A percentile compares a stretch with the other conserved stretches of the same genome.
Conservation (phyloP, 1,140 invertebrate genomes). For the Eumeta japonica region DNA sequence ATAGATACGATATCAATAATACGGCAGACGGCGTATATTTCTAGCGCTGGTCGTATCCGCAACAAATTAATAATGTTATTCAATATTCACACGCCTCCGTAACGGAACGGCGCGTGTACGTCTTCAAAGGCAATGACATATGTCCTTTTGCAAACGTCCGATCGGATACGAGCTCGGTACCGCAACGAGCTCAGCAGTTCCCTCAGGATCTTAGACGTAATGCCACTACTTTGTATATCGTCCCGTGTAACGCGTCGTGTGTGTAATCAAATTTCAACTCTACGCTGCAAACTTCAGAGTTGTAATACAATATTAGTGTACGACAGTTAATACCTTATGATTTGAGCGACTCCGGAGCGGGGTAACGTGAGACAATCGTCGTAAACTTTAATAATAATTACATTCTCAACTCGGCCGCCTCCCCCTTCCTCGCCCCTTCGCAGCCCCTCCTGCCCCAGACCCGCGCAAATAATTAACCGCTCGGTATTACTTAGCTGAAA, state of each 20-base stretch:
- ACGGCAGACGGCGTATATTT: too few species aligned
- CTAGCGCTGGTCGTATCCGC: too few species aligned
- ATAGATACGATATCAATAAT: too few species aligned
- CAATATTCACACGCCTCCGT: too few species aligned
- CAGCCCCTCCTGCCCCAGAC: slow-evolving; percentile 30
- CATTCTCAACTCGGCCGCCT: slow-evolving; percentile 57
- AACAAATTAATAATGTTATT: too few species aligned
- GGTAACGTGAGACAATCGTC: slow-evolving; percentile 55
- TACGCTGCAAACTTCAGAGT: slow-evolving; percentile 10
- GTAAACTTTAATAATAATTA: slow-evolving; percentile 60
- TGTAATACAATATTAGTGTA: slow-evolving; percentile 11
- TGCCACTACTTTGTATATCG: slow-evolving; percentile 11
- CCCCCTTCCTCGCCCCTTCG: too few species aligned
- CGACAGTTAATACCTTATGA: background rate
- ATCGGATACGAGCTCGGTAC: slow-evolving; percentile 50
- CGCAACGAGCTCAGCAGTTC: slow-evolving; percentile 51
- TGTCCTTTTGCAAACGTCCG: slow-evolving; percentile 5
- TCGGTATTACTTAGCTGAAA: slow-evolving; percentile 56
- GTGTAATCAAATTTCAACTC: slow-evolving; percentile 20
- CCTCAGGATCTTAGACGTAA: slow-evolving; percentile 44
- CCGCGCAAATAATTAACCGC: slow-evolving; percentile 56
- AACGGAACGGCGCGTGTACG: too few species aligned
- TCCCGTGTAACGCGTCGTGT: slow-evolving; percentile 12
- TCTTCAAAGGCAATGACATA: too few species aligned
- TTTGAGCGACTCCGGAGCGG: slow-evolving; percentile 23